These are phyloP conservation scores for Cryptoleucopteryx plumbea DNA, from an alignment of 2,113 vertebrate species.

Conservation along the genomic window DNA sequence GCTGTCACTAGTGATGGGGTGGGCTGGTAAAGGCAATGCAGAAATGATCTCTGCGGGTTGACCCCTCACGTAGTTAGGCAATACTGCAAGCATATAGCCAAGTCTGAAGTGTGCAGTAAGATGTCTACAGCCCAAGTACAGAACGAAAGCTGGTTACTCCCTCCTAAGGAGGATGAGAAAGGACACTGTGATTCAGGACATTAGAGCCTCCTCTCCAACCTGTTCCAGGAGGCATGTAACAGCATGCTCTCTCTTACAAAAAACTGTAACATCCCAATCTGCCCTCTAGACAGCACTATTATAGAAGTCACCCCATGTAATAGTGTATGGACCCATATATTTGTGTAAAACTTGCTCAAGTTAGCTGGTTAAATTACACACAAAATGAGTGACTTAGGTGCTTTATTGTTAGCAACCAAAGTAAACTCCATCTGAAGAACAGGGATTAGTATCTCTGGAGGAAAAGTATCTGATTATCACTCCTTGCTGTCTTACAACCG, in stretches of 20 bases:
- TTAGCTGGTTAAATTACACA: background rate
- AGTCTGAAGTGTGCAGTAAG: background rate
- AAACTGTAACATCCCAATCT: background rate
- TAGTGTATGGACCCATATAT: background rate
- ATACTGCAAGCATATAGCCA: background rate
- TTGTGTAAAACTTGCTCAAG: background rate
- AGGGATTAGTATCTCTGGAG: background rate
- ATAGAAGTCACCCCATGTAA: background rate
- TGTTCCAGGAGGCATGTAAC: background rate
- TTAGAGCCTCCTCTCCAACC: background rate
- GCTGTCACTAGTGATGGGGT: background rate
- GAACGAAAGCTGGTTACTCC: background rate
- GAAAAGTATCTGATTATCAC: background rate
- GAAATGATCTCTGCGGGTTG: background rate
- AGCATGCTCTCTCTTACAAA: background rate
- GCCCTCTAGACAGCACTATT: background rate
- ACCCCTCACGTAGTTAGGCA: background rate
- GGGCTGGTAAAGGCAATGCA: background rate
- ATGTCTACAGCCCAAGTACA: background rate
- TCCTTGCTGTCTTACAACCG: background rate
- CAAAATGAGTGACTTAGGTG: background rate
- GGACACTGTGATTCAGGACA: background rate
- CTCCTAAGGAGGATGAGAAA: background rate
- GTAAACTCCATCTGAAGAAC: background rate
- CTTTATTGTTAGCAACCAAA: background rate